Evolutionary conservation across 2,797 vertebrate species (phyloP).

Genomic region (Corythornis leucogaster): DNA sequence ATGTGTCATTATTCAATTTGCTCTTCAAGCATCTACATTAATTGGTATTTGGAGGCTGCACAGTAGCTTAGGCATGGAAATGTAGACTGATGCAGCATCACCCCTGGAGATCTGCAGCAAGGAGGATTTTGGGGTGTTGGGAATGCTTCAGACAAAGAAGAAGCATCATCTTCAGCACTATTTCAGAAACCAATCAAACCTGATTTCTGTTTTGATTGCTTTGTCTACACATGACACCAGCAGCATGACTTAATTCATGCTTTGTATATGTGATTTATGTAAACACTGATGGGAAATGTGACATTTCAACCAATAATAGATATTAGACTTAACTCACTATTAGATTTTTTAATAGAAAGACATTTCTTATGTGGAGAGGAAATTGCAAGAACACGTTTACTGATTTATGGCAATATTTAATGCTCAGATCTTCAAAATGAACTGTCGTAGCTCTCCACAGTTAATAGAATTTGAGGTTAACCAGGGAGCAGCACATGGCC

Average conservation of each 20-base stretch:
- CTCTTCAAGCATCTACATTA: background rate
- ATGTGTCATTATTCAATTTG: background rate
- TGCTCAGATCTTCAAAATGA: conserved; percentile 7
- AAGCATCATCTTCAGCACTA: background rate
- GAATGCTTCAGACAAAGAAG: background rate
- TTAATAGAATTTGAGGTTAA: conserved; percentile 40
- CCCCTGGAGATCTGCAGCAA: background rate
- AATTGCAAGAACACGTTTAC: conserved; percentile 29
- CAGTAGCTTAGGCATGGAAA: background rate
- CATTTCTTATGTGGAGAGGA: conserved; percentile 36
- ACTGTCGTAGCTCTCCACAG: background rate
- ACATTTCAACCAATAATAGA: conserved; percentile 25
- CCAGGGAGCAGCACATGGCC: background rate
- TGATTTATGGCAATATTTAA: conserved; percentile 51
- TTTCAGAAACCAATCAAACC: background rate
- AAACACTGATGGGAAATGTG: conserved; percentile 16
- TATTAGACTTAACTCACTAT: conserved; percentile 7
- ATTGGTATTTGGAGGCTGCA: background rate
- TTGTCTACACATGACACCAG: background rate
- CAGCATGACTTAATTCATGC: background rate
- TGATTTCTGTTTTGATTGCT: conserved; percentile 16
- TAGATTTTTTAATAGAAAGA: conserved; percentile 39
- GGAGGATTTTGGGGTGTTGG: background rate
- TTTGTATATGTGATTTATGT: conserved; percentile 29
- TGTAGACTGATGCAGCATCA: background rate